phyloP scores from a whole-genome alignment of 2,113 vertebrate species.

The Meles meles region DNA sequence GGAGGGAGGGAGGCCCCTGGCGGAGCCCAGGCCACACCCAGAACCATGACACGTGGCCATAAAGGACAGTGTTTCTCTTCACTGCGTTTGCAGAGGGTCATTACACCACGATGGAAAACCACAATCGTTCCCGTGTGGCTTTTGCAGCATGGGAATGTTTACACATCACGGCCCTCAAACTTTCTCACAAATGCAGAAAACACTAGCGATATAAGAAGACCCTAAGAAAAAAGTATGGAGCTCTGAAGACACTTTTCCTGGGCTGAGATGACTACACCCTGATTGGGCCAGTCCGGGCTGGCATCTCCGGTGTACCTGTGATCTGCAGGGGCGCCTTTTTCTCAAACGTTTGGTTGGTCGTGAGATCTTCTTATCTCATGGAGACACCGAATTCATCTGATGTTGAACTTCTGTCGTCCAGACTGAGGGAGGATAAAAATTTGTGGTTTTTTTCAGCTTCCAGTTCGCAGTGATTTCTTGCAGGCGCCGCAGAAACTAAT shows the following conservation, averaged over 20 bases:
- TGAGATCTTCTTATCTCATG: neutral
- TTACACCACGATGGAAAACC: accelerated
- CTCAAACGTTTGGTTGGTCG: no score
- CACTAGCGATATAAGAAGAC: no score
- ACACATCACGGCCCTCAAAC: neutral
- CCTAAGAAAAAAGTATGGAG: accelerated
- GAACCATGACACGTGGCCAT: accelerated
- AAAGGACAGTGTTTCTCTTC: neutral
- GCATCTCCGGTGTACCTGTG: neutral
- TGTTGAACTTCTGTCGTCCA: neutral
- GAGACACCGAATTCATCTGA: neutral
- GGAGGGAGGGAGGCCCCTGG: no score
- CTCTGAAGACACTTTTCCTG: neutral
- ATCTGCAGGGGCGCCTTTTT: neutral
- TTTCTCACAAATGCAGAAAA: neutral
- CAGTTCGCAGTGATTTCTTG: neutral
- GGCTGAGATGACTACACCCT: accelerated
- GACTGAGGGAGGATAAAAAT: neutral
- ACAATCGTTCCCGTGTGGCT: accelerated
- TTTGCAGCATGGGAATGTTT: no score
- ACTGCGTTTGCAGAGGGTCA: accelerated
- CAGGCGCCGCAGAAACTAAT: accelerated
- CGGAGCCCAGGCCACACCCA: neutral
- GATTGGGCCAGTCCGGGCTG: neutral
- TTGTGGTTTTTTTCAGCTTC: neutral